Evolutionary conservation across 1,140 invertebrate species (phyloP).

Genomic region (Chelonus insularis): DNA sequence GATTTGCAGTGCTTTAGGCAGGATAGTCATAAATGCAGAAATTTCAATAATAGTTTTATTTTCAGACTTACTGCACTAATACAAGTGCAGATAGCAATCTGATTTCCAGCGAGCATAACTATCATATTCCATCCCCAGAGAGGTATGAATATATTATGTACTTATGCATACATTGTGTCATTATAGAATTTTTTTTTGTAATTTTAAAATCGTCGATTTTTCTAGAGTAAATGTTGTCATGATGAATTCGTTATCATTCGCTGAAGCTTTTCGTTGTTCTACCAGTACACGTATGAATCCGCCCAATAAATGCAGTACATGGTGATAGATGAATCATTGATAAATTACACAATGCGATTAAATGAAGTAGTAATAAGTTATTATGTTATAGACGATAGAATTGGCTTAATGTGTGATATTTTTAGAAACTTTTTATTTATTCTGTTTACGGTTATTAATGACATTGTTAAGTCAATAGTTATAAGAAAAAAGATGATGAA

Average conservation of each 20-base stretch:
- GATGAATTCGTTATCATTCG: slow-evolving; percentile 71
- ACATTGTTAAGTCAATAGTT: no score
- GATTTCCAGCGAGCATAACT: slow-evolving; percentile 62
- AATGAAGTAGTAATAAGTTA: slow-evolving; percentile 12
- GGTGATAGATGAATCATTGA: slow-evolving; percentile 59
- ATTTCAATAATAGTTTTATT: no score
- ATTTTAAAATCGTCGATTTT: no score
- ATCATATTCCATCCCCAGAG: slow-evolving; percentile 63
- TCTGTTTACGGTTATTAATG: neutral
- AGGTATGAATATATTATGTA: slow-evolving; percentile 47
- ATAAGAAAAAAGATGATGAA: no score
- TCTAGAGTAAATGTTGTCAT: slow-evolving; percentile 62
- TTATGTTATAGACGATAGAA: slow-evolving; percentile 11
- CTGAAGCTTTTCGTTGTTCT: slow-evolving; percentile 70
- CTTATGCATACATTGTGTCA: neutral
- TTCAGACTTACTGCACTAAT: slow-evolving; percentile 62
- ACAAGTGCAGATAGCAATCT: slow-evolving; percentile 64
- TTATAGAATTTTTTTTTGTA: no score
- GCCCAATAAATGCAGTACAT: slow-evolving; percentile 71
- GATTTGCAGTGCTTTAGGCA: no score
- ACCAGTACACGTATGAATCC: slow-evolving; percentile 71
- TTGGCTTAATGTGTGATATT: neutral
- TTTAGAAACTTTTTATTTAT: neutral
- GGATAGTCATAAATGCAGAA: no score
- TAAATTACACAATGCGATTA: no score